phyloP scores from a whole-genome alignment of 2,888 invertebrate species.

The Gryllus longicercus region DNA sequence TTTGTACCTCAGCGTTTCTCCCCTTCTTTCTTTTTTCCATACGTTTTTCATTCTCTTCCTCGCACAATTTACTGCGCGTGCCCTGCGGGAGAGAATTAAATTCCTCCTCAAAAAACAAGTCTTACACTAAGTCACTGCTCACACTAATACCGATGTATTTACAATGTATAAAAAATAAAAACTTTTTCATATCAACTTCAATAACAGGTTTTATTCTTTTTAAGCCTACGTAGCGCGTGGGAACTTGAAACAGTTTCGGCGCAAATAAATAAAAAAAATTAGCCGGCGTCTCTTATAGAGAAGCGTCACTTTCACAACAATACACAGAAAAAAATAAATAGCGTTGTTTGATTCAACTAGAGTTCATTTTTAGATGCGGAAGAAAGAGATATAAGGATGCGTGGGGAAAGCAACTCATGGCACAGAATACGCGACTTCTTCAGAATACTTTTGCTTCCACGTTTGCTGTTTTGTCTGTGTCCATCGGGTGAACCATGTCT shows the following conservation, averaged over 20 bases:
- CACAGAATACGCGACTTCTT: no score
- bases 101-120: background rate
- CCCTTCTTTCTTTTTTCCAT: background rate
- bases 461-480: no score
- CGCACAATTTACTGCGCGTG: constrained; percentile 7
- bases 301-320: background rate
- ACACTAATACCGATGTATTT: background rate
- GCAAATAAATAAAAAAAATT: background rate
- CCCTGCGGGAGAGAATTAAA: background rate
- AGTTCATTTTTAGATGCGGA: no score
- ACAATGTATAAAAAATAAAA: constrained; percentile 8
- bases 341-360: no score
- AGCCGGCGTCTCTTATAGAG: background rate
- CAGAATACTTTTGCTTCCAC: no score
- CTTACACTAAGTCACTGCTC: background rate
- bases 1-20: background rate
- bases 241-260: background rate
- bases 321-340: background rate
- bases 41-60: background rate
- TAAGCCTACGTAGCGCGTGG: background rate
- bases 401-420: no score
- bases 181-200: background rate
- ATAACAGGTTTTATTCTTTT: background rate
- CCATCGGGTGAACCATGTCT: no score
- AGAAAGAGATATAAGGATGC: no score